Conservation (phyloP, 2,888 invertebrate species). For the Caenorhabditis zanzibari region DNA sequence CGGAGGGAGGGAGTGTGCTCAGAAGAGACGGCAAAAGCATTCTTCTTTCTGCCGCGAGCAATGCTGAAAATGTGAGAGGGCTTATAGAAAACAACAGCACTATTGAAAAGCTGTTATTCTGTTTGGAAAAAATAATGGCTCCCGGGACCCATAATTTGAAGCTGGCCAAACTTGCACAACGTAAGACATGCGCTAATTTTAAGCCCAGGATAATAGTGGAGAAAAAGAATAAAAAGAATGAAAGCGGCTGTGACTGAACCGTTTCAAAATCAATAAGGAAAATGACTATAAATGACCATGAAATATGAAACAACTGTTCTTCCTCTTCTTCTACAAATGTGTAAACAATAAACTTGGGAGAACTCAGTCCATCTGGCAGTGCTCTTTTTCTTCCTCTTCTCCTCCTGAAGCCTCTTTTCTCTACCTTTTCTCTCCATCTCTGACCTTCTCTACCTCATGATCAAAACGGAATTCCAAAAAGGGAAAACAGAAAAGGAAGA, state of each 20-base stretch:
- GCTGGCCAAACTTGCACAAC: too few relatives aligned
- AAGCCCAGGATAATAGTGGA: constrained; percentile 14
- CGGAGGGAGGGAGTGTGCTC: constrained; percentile 28
- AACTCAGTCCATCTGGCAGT: constrained; percentile 36
- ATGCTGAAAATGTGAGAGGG: constrained; percentile 48
- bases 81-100: constrained; percentile 20
- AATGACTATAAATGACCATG: background rate
- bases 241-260: too few relatives aligned
- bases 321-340: constrained; percentile 49
- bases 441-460: constrained; percentile 2
- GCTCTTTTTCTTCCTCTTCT: background rate
- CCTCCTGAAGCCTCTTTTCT: too few relatives aligned
- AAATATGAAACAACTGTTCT: background rate
- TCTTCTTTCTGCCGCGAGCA: constrained; percentile 37
- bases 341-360: constrained; percentile 59
- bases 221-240: background rate
- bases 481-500: background rate
- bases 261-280: background rate
- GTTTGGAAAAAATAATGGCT: too few relatives aligned
- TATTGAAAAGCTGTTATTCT: constrained; percentile 51
- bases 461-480: constrained; percentile 2
- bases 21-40: constrained; percentile 21
- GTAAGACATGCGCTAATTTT: too few relatives aligned
- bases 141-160: too few relatives aligned
- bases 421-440: constrained; percentile 10